phyloP scores from a whole-genome alignment of 2,113 vertebrate species.

The Burhinus bistriatus region DNA sequence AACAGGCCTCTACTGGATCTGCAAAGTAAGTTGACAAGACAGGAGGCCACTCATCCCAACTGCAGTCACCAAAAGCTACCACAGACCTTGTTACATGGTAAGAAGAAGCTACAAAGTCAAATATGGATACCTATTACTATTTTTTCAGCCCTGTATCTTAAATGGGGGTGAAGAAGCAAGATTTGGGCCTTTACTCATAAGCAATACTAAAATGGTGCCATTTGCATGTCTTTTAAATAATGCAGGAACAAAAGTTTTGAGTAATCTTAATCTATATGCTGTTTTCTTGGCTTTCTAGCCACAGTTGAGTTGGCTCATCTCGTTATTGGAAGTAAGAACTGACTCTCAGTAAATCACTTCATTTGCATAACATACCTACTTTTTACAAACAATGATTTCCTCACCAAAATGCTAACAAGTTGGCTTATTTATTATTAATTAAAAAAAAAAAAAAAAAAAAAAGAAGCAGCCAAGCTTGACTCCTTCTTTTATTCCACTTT shows the following conservation, averaged over 20 bases:
- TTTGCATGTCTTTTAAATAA: slow-evolving; percentile 53
- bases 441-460: background rate
- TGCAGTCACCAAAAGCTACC: background rate
- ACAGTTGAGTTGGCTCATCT: slow-evolving; percentile 26
- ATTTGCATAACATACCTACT: slow-evolving; percentile 61
- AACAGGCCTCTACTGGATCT: background rate
- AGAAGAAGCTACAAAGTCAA: background rate
- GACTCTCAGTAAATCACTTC: slow-evolving; percentile 27
- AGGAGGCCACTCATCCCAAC: background rate
- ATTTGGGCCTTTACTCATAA: background rate
- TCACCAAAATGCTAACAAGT: slow-evolving; percentile 14
- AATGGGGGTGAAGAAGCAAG: background rate
- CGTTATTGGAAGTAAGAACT: slow-evolving; percentile 38
- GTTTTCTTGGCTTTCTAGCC: slow-evolving; percentile 57
- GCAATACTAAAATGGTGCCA: background rate
- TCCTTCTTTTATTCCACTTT: background rate
- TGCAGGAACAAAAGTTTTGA: slow-evolving; percentile 39
- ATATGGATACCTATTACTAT: background rate
- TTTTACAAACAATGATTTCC: slow-evolving; percentile 2
- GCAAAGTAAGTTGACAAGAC: background rate
- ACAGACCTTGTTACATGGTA: background rate
- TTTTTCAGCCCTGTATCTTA: background rate
- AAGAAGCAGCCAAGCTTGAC: background rate
- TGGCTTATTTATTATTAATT: slow-evolving; percentile 5
- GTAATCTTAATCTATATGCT: slow-evolving; percentile 43